Evolutionary conservation across 2,888 invertebrate genomes (phyloP).

Genomic region (Phlogophora meticulosa): DNA sequence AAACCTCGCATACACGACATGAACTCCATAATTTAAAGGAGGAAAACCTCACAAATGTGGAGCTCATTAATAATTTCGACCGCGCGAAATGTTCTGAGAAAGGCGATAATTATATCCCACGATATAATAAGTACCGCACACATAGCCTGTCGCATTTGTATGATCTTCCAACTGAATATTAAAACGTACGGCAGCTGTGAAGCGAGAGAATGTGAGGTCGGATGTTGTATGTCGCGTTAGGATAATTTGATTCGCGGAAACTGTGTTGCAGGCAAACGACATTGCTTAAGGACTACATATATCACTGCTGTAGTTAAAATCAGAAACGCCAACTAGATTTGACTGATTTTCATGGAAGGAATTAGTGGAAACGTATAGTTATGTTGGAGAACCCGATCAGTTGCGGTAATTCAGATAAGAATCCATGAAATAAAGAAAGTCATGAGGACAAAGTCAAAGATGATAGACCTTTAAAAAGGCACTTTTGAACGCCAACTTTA

Average conservation of each 20-base stretch:
- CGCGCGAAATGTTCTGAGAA: conserved; percentile 48
- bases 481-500: too few relatives aligned
- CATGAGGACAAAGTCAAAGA: too few relatives aligned
- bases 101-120: conserved; percentile 30
- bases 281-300: conserved; percentile 2
- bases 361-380: neutral
- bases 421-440: too few relatives aligned
- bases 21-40: conserved; percentile 20
- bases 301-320: neutral
- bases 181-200: conserved; percentile 21
- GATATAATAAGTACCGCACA: conserved; percentile 30
- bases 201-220: neutral
- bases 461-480: too few relatives aligned
- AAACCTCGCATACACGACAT: conserved; percentile 7
- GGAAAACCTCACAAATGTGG: conserved; percentile 38
- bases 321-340: neutral
- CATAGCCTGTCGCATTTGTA: conserved; percentile 26
- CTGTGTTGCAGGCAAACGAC: neutral
- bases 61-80: conserved; percentile 50
- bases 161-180: conserved; percentile 34
- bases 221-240: conserved; percentile 22
- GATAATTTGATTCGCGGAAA: conserved; percentile 24
- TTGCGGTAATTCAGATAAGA: too few relatives aligned
- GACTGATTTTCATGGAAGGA: neutral
- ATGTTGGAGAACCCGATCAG: too few relatives aligned